A percentile compares a stretch with the other conserved stretches of the same genome.
Conservation (phyloP, 2,888 invertebrate genomes). For the Hyposoter dolosus region DNA sequence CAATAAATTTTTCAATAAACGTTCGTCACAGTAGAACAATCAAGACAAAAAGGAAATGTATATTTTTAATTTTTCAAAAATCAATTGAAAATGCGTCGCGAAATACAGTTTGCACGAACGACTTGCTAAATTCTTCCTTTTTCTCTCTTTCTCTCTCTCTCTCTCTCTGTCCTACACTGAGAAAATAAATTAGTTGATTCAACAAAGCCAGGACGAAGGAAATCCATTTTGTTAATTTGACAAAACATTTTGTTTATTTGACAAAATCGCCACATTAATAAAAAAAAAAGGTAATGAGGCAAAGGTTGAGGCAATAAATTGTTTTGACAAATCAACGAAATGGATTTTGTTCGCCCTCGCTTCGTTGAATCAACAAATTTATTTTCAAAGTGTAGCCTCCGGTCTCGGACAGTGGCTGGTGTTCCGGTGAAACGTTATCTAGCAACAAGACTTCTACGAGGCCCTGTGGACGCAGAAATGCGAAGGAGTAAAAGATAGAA, state of each 20-base stretch:
- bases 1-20: neutral
- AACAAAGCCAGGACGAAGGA: too few species aligned
- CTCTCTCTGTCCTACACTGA: conserved; percentile 4
- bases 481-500: conserved; percentile 32
- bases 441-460: conserved; percentile 62
- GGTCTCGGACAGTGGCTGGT: conserved; percentile 54
- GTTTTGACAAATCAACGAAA: too few species aligned
- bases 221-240: too few species aligned
- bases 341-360: too few species aligned
- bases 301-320: too few species aligned
- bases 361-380: too few species aligned
- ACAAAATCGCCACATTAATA: too few species aligned
- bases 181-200: too few species aligned
- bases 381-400: too few species aligned
- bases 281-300: too few species aligned
- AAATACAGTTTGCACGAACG: conserved; percentile 21
- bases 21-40: neutral
- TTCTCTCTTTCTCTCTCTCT: conserved; percentile 17
- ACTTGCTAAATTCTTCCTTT: conserved; percentile 49
- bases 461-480: conserved; percentile 47
- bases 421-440: conserved; percentile 41
- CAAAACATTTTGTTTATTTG: too few species aligned
- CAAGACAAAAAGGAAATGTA: conserved; percentile 40
- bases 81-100: conserved; percentile 10
- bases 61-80: conserved; percentile 37